A percentile compares a stretch with the other conserved stretches of the same genome.
phyloP scores from a whole-genome alignment of 2,113 vertebrate genomes.

The Trogon surrucura region DNA sequence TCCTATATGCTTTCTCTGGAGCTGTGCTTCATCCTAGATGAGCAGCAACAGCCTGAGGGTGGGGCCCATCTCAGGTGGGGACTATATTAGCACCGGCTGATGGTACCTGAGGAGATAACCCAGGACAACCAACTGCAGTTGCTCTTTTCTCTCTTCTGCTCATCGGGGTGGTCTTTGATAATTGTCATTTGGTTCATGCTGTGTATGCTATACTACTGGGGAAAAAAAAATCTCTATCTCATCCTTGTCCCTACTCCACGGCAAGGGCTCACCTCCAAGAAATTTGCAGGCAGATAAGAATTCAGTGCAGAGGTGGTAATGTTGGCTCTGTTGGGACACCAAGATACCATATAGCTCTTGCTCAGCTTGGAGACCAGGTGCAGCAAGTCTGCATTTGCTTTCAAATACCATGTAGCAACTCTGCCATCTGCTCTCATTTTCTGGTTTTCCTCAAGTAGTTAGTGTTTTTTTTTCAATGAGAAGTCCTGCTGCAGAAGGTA shows the following conservation, averaged over 20 bases:
- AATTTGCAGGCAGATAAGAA: background rate
- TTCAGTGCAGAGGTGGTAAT: background rate
- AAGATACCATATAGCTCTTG: background rate
- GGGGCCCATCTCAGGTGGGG: background rate
- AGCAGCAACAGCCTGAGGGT: background rate
- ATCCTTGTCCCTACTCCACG: background rate
- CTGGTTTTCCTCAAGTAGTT: background rate
- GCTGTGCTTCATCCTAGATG: background rate
- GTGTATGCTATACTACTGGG: background rate
- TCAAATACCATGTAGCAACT: background rate
- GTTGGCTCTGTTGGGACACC: background rate
- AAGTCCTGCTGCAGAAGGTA: background rate
- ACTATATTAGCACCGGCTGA: background rate
- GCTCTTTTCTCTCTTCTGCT: accelerated
- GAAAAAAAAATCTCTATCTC: background rate
- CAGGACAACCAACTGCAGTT: background rate
- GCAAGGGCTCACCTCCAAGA: background rate
- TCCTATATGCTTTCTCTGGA: background rate
- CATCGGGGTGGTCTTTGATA: background rate
- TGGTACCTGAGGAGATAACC: background rate
- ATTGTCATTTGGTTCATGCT: background rate
- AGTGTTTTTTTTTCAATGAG: background rate
- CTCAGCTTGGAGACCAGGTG: background rate
- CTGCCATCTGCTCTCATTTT: background rate
- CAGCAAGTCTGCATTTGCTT: background rate